A percentile compares a stretch with the other conserved stretches of the same genome.
Evolutionary conservation across 2,888 invertebrate genomes (phyloP).

Genomic region (Xestia ashworthii): DNA sequence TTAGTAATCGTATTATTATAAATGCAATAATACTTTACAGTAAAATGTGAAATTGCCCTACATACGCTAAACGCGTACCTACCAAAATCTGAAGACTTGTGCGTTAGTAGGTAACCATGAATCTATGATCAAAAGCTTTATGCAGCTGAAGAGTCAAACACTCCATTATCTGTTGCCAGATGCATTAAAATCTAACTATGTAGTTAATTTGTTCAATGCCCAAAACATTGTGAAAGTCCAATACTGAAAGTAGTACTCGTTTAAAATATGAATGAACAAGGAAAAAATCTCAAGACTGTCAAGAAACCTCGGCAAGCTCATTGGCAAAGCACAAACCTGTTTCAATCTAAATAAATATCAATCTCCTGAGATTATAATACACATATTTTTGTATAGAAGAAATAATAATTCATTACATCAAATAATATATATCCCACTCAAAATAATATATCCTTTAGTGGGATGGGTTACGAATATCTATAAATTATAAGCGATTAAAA

Average conservation of each 20-base stretch:
- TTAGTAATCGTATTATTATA: conserved; percentile 32
- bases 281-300: conserved; percentile 32
- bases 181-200: conserved; percentile 25
- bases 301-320: conserved; percentile 60
- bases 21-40: conserved; percentile 48
- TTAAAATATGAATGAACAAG: conserved; percentile 26
- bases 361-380: conserved; percentile 53
- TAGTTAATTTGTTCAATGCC: conserved; percentile 33
- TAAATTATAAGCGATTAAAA: conserved; percentile 73
- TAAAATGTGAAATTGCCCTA: conserved; percentile 38
- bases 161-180: conserved; percentile 25
- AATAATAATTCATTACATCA: conserved; percentile 61
- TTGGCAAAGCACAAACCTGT: conserved; percentile 60
- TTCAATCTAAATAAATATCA: conserved; percentile 48
- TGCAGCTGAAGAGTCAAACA: conserved; percentile 19
- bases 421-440: conserved; percentile 66
- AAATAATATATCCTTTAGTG: conserved; percentile 65
- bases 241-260: conserved; percentile 33
- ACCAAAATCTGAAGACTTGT: conserved; percentile 56
- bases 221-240: conserved; percentile 26
- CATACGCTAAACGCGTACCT: conserved; percentile 52
- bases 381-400: conserved; percentile 49
- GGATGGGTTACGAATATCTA: conserved; percentile 57
- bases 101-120: conserved; percentile 57
- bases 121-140: conserved; percentile 45